A percentile compares a stretch with the other conserved stretches of the same genome.
Conservation (phyloP, 2,888 invertebrate species). For the Raillietiella orientalis region DNA sequence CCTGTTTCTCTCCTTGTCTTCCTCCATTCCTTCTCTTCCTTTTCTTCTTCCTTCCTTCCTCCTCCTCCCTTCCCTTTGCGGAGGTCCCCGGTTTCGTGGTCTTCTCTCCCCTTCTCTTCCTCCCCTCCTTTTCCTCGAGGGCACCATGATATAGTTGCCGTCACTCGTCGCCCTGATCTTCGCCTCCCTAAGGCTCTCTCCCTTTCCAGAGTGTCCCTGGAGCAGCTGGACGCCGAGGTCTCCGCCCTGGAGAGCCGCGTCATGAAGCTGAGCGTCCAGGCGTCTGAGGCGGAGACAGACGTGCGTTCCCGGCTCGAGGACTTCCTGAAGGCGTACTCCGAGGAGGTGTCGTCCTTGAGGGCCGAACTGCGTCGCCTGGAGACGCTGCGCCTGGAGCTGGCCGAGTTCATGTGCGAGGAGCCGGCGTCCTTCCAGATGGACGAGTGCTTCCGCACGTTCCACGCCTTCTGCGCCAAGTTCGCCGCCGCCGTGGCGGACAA, state of each 20-base stretch:
- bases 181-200: neutral
- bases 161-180: neutral
- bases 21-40: neutral
- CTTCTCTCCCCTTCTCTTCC: neutral
- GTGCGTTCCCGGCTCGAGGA: constrained; percentile 59
- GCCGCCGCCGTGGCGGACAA: constrained; percentile 54
- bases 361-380: constrained; percentile 50
- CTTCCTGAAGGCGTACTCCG: constrained; percentile 33
- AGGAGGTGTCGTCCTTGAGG: constrained; percentile 29
- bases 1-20: neutral
- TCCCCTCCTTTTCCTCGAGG: neutral
- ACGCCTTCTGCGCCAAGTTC: constrained; percentile 21
- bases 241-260: constrained; percentile 44
- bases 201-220: constrained; percentile 38
- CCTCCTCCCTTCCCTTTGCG: no score
- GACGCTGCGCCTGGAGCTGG: constrained; percentile 36
- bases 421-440: constrained; percentile 58
- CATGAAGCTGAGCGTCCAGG: constrained; percentile 39
- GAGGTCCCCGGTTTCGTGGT: no score
- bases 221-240: constrained; percentile 61
- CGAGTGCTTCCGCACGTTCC: constrained; percentile 32
- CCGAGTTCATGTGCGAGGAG: constrained; percentile 85
- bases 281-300: constrained; percentile 36
- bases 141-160: neutral
- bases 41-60: constrained; percentile 1